Evolutionary conservation across 2,113 vertebrate species (phyloP), one percentile per base, ranked within the genome.

Genomic region (Smithornis capensis): DNA sequence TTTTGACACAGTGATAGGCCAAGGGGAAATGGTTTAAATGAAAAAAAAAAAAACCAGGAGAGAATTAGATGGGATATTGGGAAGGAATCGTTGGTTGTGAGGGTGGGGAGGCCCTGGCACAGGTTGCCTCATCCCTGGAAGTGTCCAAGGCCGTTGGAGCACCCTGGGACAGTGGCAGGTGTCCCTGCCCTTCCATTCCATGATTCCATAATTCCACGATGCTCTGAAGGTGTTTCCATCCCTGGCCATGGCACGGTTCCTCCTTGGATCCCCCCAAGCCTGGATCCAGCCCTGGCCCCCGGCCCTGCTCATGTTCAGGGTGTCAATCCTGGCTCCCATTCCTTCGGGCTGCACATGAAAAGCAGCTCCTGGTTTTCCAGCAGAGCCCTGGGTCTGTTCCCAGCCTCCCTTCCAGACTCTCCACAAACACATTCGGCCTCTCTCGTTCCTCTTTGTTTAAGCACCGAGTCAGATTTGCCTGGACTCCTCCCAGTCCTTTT

Each of bases 161-260:
- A 38, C 0, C 16, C 68, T 45, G 33, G 45, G 45, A 4, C 0
- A 1, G 2, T 0, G 19, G 9, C 0, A 68, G 9, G 0, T 2
- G 28, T 29, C 28, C 24, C 45, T 40, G 28, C 27, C 37, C 4
- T 47, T 47, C 45, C 21, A 47, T 22, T 47, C 65, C 0, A 3
- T 3, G 4, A n/a, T 40, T 21, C 19, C 45, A 22, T 22, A 47
- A 47, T 22, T 25, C 78, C 55, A 27, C 2, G 11, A 4, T 3
- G 62, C 18, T 17, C 28, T 1, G 13, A 33, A 42, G 57, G 8
- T 0, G 1, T 17, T 31, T 27, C 86, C 74, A 47, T 12, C 27
- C 68, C 29, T 1, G 0, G 7, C 56, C 55, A 38, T 0, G 7
- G 59, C 55, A 6, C 2, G 0, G 55, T 27, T 59, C 40, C 59